Percentiles rank a stretch among this genome's conserved stretches.
Evolutionary conservation across 2,113 vertebrate genomes (phyloP).

Genomic region (Larimichthys polyactis): DNA sequence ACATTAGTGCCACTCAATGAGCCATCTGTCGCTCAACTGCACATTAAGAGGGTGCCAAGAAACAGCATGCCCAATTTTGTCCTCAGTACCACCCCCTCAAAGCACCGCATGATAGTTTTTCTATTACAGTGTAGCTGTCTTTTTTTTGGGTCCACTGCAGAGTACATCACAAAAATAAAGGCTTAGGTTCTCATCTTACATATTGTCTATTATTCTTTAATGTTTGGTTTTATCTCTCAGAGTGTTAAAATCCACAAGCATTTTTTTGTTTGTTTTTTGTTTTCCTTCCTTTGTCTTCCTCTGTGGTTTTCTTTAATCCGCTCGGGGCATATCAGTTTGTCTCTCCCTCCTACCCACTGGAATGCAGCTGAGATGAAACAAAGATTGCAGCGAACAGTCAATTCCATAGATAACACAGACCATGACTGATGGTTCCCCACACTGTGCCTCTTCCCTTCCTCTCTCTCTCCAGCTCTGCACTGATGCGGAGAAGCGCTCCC

Average conservation of each 20-base stretch:
- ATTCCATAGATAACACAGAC: conserved; percentile 54
- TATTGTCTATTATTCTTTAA: neutral
- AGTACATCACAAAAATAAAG: neutral
- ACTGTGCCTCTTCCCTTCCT: conserved; percentile 29
- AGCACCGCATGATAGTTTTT: conserved; percentile 47
- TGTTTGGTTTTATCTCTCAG: conserved; percentile 4
- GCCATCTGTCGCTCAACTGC: conserved; percentile 71
- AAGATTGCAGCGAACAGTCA: conserved; percentile 59
- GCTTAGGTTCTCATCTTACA: neutral
- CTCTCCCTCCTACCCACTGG: conserved; percentile 37
- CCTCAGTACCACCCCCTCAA: conserved; percentile 43
- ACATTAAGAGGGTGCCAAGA: conserved; percentile 57
- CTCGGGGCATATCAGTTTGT: conserved; percentile 31
- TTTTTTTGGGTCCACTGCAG: conserved; percentile 1
- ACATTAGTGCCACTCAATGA: conserved; percentile 52
- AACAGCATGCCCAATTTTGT: conserved; percentile 60
- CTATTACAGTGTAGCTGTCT: conserved; percentile 23
- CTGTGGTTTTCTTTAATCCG: conserved; percentile 27
- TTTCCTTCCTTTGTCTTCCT: conserved; percentile 32
- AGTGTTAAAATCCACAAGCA: conserved; percentile 30
- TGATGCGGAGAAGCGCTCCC: conserved; percentile 95
- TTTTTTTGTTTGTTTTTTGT: neutral
- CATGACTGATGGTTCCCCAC: conserved; percentile 47
- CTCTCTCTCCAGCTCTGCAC: conserved; percentile 89
- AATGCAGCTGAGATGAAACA: conserved; percentile 66